phyloP scores from a whole-genome alignment of 1,140 invertebrate species.

The Meloidogyne floridensis region DNA sequence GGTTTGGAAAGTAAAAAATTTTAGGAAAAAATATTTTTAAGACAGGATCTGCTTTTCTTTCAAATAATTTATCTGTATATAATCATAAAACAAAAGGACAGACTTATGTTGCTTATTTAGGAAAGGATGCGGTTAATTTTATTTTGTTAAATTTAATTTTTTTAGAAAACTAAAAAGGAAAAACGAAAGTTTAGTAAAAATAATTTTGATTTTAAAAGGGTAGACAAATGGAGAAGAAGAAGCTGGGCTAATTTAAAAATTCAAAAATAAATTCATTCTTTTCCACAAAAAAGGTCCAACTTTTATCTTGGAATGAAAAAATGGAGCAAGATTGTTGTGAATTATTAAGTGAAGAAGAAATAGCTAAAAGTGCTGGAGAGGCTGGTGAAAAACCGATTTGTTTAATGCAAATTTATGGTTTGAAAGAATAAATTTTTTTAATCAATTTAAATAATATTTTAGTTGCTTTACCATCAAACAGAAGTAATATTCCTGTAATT shows the following conservation, averaged over 20 bases:
- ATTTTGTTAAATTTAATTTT: too few relatives aligned
- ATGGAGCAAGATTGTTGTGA: conserved; percentile 34
- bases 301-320: conserved; percentile 39
- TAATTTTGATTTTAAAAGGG: too few relatives aligned
- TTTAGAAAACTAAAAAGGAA: too few relatives aligned
- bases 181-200: too few relatives aligned
- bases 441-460: not conserved
- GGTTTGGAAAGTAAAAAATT: not conserved
- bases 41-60: conserved; percentile 39
- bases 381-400: conserved; percentile 17
- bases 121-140: conserved; percentile 18
- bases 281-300: conserved; percentile 18
- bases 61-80: conserved; percentile 36
- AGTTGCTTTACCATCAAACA: conserved; percentile 17
- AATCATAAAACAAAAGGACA: conserved; percentile 27
- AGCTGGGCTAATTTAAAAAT: not conserved
- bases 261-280: not conserved
- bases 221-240: too few relatives aligned
- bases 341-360: conserved; percentile 26
- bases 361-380: conserved; percentile 11
- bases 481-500: conserved; percentile 9
- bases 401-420: conserved; percentile 30
- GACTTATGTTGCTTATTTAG: conserved; percentile 37
- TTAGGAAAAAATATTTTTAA: not conserved
- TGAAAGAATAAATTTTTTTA: not conserved